Base-by-base conservation (phyloP, 2,797 vertebrate species). In the Euthynnus affinis region DNA sequence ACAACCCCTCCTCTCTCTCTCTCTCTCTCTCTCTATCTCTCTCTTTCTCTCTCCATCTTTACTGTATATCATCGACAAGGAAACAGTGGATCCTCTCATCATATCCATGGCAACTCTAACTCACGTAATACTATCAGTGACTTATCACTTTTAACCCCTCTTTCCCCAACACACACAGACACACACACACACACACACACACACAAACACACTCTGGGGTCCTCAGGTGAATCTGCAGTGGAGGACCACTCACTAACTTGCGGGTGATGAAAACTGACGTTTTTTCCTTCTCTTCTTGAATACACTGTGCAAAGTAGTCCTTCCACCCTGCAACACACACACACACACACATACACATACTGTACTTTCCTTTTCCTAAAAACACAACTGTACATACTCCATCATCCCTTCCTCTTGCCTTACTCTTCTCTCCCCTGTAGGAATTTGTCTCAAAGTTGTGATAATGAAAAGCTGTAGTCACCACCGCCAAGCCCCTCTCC, bases 291-390 rank as follows among this genome's bases (percentile, higher is more conserved):
- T 78, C 59, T 78, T 80, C 71, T 71, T 81, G 44, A 49, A 66
- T 85, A 84, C 90, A 93, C 89, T 92, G 91, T 92, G 87, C 86
- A 48, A 76, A 77, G 65, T 66, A 64, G 14, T 63, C 55, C 29
- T 10, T 64, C 12, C 58, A 56, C 27, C n/a, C 27, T 9, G 29
- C 46, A 34, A 34, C 53, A 60, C 56, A 37, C 37, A 27, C 22
- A 56, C 23, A 34, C 32, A 10, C 29, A 68, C 60, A 52, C 56
- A 71, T 12, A 52, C 25, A 70, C 14, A 63, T 10, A 52, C 25
- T 13, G n/a, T 23, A 60, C 27, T 61, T 15, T 42, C 14, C 14
- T 14, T 34, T 7, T 42, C 23, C 60, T 14, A 15, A 52, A 18
- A 13, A 65, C 37, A 59, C 52, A 40, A 78, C 57, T 81, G 48